Percentiles rank a stretch among this genome's conserved stretches.
Evolutionary conservation across 2,113 vertebrate genomes (phyloP).

Genomic region (Tachysurus vachellii): DNA sequence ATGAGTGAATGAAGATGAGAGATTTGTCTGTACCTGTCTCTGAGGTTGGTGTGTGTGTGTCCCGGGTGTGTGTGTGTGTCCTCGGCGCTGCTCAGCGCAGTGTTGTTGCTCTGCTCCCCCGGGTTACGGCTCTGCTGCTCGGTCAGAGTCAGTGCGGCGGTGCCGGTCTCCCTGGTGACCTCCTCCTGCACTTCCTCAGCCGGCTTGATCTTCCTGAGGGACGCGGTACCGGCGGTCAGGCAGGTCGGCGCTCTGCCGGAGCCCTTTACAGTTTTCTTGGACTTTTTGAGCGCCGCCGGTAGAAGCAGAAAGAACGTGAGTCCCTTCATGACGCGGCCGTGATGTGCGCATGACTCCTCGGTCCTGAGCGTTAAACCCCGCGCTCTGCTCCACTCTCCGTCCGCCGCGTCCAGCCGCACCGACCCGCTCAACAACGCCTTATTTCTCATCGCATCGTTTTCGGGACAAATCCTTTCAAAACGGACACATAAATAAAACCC

Average conservation of each 20-base stretch:
- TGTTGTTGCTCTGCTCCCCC: conserved; percentile 67
- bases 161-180: conserved; percentile 74
- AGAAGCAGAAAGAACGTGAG: conserved; percentile 88
- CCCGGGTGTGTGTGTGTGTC: not conserved
- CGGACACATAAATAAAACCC: not conserved
- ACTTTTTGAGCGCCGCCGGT: conserved; percentile 89
- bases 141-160: conserved; percentile 67
- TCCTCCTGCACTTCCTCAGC: conserved; percentile 78
- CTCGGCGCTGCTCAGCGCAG: conserved; percentile 32
- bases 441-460: conserved; percentile 23
- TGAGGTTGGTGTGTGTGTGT: conserved; percentile 4
- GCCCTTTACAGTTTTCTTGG: conserved; percentile 77
- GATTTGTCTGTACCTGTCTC: not conserved
- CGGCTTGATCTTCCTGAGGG: conserved; percentile 83
- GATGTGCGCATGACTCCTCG: conserved; percentile 70
- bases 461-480: not conserved
- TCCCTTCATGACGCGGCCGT: conserved; percentile 94
- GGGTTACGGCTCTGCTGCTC: conserved; percentile 78
- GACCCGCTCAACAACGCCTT: conserved; percentile 16
- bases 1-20: not conserved
- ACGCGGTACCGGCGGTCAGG: conserved; percentile 80
- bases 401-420: conserved; percentile 48
- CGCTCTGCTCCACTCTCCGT: not conserved
- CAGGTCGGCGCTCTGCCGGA: conserved; percentile 76
- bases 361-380: not conserved